Evolutionary conservation across 2,888 invertebrate genomes (phyloP).

Genomic region (Phoenoteleia sp.): DNA sequence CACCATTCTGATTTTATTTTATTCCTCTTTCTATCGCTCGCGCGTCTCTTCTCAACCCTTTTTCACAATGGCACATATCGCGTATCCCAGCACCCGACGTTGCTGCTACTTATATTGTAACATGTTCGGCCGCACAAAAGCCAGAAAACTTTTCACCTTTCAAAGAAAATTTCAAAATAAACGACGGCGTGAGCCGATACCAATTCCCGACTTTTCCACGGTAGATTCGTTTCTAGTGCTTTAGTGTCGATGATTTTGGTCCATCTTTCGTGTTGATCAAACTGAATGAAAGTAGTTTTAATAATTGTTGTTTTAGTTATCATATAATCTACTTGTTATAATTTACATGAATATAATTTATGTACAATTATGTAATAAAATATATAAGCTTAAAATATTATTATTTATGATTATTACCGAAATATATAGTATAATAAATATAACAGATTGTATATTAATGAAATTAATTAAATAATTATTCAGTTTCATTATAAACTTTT

Average conservation of each 20-base stretch:
- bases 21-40: constrained; percentile 81
- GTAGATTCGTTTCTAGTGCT: constrained; percentile 15
- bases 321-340: too few species aligned
- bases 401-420: too few species aligned
- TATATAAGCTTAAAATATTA: too few species aligned
- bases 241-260: constrained; percentile 27
- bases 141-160: constrained; percentile 63
- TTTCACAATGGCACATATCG: constrained; percentile 73
- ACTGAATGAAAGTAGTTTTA: constrained; percentile 7
- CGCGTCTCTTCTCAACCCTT: constrained; percentile 77
- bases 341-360: too few species aligned
- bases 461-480: too few species aligned
- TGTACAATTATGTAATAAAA: too few species aligned
- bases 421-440: too few species aligned
- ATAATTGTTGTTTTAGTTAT: too few species aligned
- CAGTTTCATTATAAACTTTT: too few species aligned
- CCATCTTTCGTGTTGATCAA: neutral
- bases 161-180: constrained; percentile 61
- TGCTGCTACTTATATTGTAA: constrained; percentile 73
- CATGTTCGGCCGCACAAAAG: constrained; percentile 72
- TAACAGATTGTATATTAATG: too few species aligned
- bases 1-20: constrained; percentile 86
- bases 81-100: constrained; percentile 68
- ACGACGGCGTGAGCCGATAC: constrained; percentile 12
- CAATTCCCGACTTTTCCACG: constrained; percentile 34